A percentile compares a stretch with the other conserved stretches of the same genome.
These are phyloP conservation scores for Brienomyrus longianalis DNA, from an alignment of 2,113 vertebrate species.

Conservation along the genomic window DNA sequence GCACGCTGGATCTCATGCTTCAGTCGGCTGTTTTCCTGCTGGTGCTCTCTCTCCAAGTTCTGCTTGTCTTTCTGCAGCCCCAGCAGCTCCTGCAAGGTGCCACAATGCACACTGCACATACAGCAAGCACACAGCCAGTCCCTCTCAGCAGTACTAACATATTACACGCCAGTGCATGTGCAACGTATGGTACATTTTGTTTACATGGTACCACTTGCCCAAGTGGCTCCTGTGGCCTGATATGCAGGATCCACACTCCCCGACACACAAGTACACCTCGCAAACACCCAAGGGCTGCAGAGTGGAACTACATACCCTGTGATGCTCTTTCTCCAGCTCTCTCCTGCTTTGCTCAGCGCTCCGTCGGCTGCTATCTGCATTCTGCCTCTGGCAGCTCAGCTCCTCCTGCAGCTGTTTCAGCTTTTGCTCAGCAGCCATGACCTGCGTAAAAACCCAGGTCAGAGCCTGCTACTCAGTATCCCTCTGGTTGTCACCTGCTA, in stretches of 20 bases:
- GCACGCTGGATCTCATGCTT: conserved; percentile 66
- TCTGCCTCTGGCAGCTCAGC: conserved; percentile 65
- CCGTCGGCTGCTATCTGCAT: conserved; percentile 58
- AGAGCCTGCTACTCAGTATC: too few relatives aligned
- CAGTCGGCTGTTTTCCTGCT: conserved; percentile 56
- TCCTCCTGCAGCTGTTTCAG: conserved; percentile 66
- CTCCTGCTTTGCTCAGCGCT: conserved; percentile 59
- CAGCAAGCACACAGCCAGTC: not conserved
- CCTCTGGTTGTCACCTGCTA: not conserved
- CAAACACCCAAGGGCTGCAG: not conserved
- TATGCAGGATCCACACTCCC: not conserved
- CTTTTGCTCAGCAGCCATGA: conserved; percentile 49
- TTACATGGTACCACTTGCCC: not conserved
- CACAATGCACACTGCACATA: not conserved
- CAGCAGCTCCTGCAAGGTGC: conserved; percentile 46
- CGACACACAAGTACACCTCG: not conserved
- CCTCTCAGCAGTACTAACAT: not conserved
- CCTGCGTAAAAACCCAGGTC: conserved; percentile 34
- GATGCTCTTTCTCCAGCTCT: conserved; percentile 64
- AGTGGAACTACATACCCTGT: conserved; percentile 47
- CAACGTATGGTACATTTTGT: too few relatives aligned
- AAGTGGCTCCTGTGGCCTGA: not conserved
- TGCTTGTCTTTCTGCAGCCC: conserved; percentile 60
- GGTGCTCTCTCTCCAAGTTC: conserved; percentile 53
- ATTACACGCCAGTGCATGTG: not conserved